phyloP scores from a whole-genome alignment of 1,140 invertebrate genomes.

The Caerostris darwini region DNA sequence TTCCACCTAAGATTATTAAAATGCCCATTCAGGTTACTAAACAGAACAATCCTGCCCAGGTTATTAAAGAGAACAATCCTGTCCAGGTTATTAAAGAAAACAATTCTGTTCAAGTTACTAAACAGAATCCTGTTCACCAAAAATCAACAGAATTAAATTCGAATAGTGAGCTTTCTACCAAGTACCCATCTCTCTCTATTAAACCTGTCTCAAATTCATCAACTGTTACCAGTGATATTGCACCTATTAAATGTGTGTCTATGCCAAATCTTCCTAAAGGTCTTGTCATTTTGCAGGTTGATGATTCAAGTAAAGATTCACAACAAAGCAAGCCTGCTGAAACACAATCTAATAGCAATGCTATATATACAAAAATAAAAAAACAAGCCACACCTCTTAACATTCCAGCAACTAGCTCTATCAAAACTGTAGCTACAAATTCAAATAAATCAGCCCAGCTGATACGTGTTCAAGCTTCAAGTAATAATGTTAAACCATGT shows the following conservation, averaged over 20 bases:
- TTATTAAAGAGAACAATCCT: not conserved
- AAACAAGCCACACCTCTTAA: not conserved
- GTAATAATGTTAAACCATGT: not conserved
- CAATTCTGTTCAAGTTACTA: not conserved
- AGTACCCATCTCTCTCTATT: not conserved
- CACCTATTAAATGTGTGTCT: not conserved
- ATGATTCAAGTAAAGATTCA: not conserved
- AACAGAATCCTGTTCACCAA: not conserved
- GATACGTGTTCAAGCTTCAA: not conserved
- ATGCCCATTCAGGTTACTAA: not conserved
- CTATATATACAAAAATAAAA: not conserved
- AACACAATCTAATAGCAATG: not conserved
- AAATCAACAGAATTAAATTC: not conserved
- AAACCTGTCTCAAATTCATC: constrained; percentile 27
- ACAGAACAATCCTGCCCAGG: too few species aligned
- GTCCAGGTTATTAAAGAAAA: not conserved
- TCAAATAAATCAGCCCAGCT: constrained; percentile 29
- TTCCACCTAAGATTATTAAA: not conserved
- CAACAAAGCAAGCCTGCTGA: not conserved
- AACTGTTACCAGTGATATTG: not conserved
- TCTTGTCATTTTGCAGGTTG: constrained; percentile 46
- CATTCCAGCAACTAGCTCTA: not conserved
- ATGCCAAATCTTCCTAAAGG: constrained; percentile 62
- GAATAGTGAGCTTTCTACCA: not conserved
- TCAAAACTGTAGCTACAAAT: not conserved